phyloP scores from a whole-genome alignment of 2,888 invertebrate species.

The Diarsia brunnea region DNA sequence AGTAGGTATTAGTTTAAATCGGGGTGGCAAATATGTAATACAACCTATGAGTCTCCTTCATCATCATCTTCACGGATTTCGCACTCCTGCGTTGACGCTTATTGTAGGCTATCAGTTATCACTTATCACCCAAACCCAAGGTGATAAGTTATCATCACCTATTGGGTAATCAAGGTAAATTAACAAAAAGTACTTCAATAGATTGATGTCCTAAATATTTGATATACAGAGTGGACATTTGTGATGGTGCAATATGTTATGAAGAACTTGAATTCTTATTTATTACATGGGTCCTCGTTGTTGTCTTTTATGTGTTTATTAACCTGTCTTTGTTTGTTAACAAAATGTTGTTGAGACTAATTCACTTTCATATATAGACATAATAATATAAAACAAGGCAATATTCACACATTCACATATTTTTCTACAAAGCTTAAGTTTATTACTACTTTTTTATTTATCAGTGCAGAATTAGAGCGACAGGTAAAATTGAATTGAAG shows the following conservation, averaged over 20 bases:
- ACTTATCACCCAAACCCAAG: constrained; percentile 22
- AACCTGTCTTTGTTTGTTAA: neutral
- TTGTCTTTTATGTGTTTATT: neutral
- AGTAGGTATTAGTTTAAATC: neutral
- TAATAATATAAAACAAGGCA: neutral
- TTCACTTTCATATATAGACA: neutral
- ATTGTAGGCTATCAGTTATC: constrained; percentile 27
- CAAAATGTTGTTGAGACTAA: neutral
- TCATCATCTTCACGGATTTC: neutral
- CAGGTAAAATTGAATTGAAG: neutral
- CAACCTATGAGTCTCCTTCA: neutral
- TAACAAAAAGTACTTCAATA: constrained; percentile 17
- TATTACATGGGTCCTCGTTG: constrained; percentile 4
- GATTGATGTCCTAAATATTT: constrained; percentile 7
- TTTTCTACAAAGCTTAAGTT: neutral
- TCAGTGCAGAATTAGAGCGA: neutral
- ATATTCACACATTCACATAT: neutral
- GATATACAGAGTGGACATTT: neutral
- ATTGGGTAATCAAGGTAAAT: constrained; percentile 29
- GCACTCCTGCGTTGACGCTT: constrained; percentile 11
- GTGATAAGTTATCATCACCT: constrained; percentile 33
- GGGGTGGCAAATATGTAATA: neutral
- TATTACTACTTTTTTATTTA: neutral
- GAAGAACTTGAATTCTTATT: constrained; percentile 7
- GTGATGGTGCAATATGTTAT: neutral